These are phyloP conservation scores for Leuciscus idus DNA, from an alignment of 2,113 vertebrate genomes.

Conservation along the genomic window DNA sequence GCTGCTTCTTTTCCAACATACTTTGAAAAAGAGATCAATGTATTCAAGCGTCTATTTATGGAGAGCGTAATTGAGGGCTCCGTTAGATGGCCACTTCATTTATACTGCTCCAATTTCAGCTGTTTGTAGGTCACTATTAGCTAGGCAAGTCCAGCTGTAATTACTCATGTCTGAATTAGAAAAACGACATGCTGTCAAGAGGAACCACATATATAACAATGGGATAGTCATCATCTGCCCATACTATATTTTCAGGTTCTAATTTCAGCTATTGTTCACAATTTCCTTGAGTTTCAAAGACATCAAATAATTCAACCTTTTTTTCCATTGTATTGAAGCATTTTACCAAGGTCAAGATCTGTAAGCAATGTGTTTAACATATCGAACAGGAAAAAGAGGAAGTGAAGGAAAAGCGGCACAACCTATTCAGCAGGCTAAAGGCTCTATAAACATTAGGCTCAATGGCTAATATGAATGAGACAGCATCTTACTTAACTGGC, in stretches of 20 bases:
- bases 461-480: constrained; percentile 50
- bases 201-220: constrained; percentile 38
- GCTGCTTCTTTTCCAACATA: constrained; percentile 36
- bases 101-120: constrained; percentile 52
- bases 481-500: constrained; percentile 45
- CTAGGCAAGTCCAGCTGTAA: constrained; percentile 51
- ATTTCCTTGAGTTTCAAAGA: neutral
- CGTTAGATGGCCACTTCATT: constrained; percentile 53
- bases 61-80: constrained; percentile 53
- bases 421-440: constrained; percentile 14
- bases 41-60: constrained; percentile 53
- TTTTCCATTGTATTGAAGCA: constrained; percentile 14
- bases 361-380: constrained; percentile 24
- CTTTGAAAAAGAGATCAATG: constrained; percentile 15
- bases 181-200: constrained; percentile 31
- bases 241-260: neutral
- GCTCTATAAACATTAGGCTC: constrained; percentile 27
- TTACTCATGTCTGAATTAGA: constrained; percentile 60
- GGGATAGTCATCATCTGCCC: neutral
- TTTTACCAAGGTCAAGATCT: constrained; percentile 15
- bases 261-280: constrained; percentile 6
- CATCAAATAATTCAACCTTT: neutral
- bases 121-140: constrained; percentile 62
- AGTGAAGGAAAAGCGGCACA: neutral
- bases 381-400: constrained; percentile 7